Conservation (phyloP, 2,888 invertebrate genomes). For the Drosophila maculinotata region DNA sequence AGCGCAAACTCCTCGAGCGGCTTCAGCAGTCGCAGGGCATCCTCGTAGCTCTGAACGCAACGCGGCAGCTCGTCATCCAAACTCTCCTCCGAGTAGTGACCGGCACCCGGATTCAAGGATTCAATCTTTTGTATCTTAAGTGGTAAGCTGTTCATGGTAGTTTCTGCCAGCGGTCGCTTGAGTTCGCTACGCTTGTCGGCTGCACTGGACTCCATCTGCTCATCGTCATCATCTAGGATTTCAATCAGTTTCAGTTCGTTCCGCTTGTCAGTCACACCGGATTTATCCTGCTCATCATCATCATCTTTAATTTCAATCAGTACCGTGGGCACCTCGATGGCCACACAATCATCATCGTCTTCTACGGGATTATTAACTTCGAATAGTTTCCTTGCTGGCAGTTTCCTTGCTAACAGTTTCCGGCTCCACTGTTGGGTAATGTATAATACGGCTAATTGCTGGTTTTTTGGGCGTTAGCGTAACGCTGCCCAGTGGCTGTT, state of each 20-base stretch:
- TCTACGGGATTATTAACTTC: neutral
- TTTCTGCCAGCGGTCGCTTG: constrained; percentile 20
- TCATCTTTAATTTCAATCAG: constrained; percentile 61
- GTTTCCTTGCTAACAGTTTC: constrained; percentile 1
- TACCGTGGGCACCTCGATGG: constrained; percentile 54
- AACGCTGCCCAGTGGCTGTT: constrained; percentile 58
- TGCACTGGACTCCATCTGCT: constrained; percentile 18
- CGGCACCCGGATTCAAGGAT: constrained; percentile 43
- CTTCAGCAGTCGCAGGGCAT: constrained; percentile 79
- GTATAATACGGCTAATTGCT: constrained; percentile 3
- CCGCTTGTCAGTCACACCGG: no score
- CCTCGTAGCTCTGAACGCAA: constrained; percentile 69
- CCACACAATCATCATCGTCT: constrained; percentile 55
- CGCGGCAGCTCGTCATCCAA: constrained; percentile 61
- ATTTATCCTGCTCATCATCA: constrained; percentile 40
- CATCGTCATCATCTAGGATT: constrained; percentile 60
- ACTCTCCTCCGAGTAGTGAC: constrained; percentile 55
- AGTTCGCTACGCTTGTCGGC: constrained; percentile 6
- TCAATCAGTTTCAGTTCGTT: constrained; percentile 47
- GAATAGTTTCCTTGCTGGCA: neutral
- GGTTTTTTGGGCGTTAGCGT: constrained; percentile 69
- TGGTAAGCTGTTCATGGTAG: constrained; percentile 18
- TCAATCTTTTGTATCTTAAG: constrained; percentile 76
- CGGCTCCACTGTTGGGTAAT: constrained; percentile 29
- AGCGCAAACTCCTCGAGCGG: constrained; percentile 83